Percentiles rank a stretch among this genome's conserved stretches.
phyloP scores from a whole-genome alignment of 2,113 vertebrate genomes.

The Alligator sinensis region DNA sequence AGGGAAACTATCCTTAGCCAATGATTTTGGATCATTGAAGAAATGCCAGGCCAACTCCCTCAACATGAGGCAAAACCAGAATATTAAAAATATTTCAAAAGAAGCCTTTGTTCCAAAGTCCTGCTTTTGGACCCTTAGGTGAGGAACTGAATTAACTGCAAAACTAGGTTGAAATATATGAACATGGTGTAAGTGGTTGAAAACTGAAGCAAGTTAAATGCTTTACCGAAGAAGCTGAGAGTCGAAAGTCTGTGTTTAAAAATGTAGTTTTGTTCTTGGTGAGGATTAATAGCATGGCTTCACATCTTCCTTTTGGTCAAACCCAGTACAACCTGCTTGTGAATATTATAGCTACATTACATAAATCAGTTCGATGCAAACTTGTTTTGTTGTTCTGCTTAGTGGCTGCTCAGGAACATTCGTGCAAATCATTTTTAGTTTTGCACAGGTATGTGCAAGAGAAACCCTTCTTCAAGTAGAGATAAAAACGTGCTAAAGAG shows the following conservation, averaged over 20 bases:
- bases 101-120: neutral
- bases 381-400: neutral
- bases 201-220: neutral
- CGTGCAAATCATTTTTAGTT: neutral
- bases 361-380: neutral
- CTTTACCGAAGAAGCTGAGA: neutral
- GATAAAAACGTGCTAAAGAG: neutral
- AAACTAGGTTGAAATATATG: neutral
- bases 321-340: neutral
- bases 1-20: conserved; percentile 58
- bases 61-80: conserved; percentile 13
- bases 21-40: conserved; percentile 36
- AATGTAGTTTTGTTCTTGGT: neutral
- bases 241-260: neutral
- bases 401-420: neutral
- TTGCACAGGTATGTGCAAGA: neutral
- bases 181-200: neutral
- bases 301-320: neutral
- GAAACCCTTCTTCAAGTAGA: neutral
- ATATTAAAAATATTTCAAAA: conserved; percentile 11
- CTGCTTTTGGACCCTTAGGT: neutral
- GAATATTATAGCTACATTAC: neutral
- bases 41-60: conserved; percentile 43
- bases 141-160: neutral
- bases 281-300: neutral